Evolutionary conservation across 2,113 vertebrate genomes (phyloP), one percentile per base, ranked within the genome.

Genomic region (Gallinago media): DNA sequence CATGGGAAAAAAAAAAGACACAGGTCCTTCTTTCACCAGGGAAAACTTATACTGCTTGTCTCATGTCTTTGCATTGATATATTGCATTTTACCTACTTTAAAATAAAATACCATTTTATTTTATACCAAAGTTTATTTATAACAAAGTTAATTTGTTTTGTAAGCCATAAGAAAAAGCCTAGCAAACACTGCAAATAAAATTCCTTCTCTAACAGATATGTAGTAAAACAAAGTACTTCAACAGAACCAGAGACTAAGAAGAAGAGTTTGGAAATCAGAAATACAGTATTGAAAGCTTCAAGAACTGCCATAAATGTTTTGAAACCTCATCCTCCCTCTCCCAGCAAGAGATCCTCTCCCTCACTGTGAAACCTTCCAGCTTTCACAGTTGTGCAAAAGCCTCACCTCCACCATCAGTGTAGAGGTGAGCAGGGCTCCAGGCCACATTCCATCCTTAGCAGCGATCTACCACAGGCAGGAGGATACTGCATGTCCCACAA

Each of bases 401-500:
- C 62, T 71, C 75, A 52, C 17, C 54, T 6, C 25, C 22, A 13
- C 42, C 62, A 22, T 2, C 7, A 25, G 8, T 3, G 0, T 1
- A 3, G 44, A 65, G n/a, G 15, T 11, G 38, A 79, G 32, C 20
- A 8, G n/a, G 25, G 21, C 56, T 54, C 27, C 0, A 7, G 8
- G 19, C 38, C 50, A 20, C 1, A 0, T 8, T 18, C 26, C 11
- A 25, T 6, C 38, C 59, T n/a, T 5, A 3, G 1, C 0, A 63
- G 26, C 1, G 6, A 36, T 3, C 26, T 11, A 3, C 58, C 65
- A 25, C n/a, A 59, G 42, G 32, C 72, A 47, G 32, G 27, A 49
- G 32, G 23, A 13, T 0, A 38, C 2, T 0, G 1, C 21, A 3
- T 0, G 0, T 5, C 2, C 38, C 34, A 15, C 67, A 46, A 10